phyloP scores from a whole-genome alignment of 2,797 vertebrate genomes.

The Scomberomorus guttatus region DNA sequence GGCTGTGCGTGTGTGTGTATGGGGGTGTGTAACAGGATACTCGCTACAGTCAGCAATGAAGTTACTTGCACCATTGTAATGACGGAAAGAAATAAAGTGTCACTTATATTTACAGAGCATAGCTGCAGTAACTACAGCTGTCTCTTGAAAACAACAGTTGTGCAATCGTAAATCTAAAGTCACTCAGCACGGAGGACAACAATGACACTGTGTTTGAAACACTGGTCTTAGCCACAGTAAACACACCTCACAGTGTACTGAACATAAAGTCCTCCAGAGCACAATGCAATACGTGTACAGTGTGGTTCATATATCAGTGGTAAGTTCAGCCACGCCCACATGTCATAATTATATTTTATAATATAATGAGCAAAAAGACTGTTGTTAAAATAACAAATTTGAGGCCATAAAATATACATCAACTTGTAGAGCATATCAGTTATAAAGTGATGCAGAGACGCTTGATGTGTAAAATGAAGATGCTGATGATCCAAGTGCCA shows the following conservation, averaged over 20 bases:
- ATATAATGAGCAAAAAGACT: neutral
- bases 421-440: neutral
- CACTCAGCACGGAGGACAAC: constrained; percentile 28
- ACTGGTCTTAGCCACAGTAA: constrained; percentile 53
- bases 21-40: constrained; percentile 68
- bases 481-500: neutral
- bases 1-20: constrained; percentile 48
- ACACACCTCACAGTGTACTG: constrained; percentile 52
- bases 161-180: constrained; percentile 55
- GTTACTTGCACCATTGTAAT: constrained; percentile 66
- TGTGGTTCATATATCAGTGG: constrained; percentile 15
- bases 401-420: neutral
- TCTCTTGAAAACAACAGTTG: constrained; percentile 71
- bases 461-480: neutral
- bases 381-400: neutral
- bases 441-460: neutral
- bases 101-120: constrained; percentile 74
- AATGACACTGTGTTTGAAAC: constrained; percentile 56
- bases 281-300: constrained; percentile 20
- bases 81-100: constrained; percentile 73
- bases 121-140: constrained; percentile 62
- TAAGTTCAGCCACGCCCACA: neutral
- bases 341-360: neutral
- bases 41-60: constrained; percentile 68
- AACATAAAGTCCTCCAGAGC: constrained; percentile 40